These are phyloP conservation scores for Spinus olivaceus DNA, from an alignment of 2,797 vertebrate species.

Conservation along the genomic window DNA sequence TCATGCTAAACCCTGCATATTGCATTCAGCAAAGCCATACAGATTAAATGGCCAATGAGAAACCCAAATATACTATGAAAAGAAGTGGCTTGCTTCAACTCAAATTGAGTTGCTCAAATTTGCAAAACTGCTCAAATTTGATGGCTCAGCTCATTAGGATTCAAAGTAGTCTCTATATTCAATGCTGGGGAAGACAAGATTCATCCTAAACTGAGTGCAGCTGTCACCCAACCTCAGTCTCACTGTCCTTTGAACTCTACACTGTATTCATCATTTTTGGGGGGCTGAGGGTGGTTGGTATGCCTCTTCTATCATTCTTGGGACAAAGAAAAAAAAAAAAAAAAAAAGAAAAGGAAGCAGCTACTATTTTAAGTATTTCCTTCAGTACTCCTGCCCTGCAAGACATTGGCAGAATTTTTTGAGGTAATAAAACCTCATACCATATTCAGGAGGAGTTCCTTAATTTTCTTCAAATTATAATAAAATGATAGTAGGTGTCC, in stretches of 20 bases:
- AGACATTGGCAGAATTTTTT: neutral
- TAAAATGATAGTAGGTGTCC: neutral
- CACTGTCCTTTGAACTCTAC: neutral
- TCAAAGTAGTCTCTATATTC: neutral
- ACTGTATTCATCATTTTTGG: neutral
- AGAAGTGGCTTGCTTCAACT: neutral
- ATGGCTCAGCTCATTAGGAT: neutral
- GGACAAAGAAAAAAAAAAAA: no score
- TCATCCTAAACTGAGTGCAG: neutral
- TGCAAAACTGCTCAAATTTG: neutral
- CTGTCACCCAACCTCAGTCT: neutral
- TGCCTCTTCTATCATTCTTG: neutral
- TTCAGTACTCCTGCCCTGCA: neutral
- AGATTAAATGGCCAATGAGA: neutral
- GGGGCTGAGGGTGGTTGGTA: rapidly evolving
- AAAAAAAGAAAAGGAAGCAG: neutral
- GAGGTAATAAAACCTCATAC: neutral
- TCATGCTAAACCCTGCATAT: neutral
- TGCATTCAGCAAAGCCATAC: neutral
- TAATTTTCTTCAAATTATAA: neutral
- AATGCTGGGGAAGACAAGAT: neutral
- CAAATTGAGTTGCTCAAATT: neutral
- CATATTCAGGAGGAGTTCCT: neutral
- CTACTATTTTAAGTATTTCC: neutral
- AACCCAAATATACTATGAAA: neutral